Evolutionary conservation across 2,113 vertebrate species (phyloP), one percentile per base, ranked within the genome.

Genomic region (Vimba vimba): DNA sequence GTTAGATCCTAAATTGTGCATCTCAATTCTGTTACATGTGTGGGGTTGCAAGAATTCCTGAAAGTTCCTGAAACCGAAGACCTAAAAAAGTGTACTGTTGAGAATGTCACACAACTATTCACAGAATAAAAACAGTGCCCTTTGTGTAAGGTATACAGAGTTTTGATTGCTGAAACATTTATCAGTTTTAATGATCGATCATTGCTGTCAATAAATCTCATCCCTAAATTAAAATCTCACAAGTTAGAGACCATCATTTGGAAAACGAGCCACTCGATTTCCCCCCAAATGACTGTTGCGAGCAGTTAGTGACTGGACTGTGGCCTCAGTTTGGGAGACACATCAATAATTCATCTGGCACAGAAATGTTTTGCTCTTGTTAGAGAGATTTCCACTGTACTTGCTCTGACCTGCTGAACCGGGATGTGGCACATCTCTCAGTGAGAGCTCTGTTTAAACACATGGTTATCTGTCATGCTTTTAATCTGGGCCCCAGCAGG

Each of bases 261-360:
- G 27, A 43, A 73, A 55, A 52, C 3, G 17, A 73, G 43, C 17
- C 68, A 62, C 68, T 60, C 9, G 30, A 83, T 86, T 82, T 82
- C 9, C 2, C 30, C 79, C n/a, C 59, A 74, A 82, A 75, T 43
- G 69, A 76, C 69, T 7, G 0, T 76, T 45, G 55, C 2, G 55
- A 25, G 55, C 27, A 27, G 33, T 66, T 74, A 69, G 80, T 17
- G 43, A 74, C 45, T 55, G 60, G 71, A 82, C 59, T 52, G n/a
- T 9, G 33, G 80, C 43, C 30, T 36, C 69, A 36, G 52, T 57
- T n/a, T 59, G 17, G 55, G 73, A 33, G 74, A 23, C 8, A n/a
- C 55, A 17, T 88, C 33, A 89, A 85, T 86, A 86, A 88, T 85
- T 87, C 43, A 88, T 78, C 64, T 79, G 86, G 59, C 12, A 3